phyloP scores from a whole-genome alignment of 2,888 invertebrate species.

The Gastracanthus pulcherrimus region DNA sequence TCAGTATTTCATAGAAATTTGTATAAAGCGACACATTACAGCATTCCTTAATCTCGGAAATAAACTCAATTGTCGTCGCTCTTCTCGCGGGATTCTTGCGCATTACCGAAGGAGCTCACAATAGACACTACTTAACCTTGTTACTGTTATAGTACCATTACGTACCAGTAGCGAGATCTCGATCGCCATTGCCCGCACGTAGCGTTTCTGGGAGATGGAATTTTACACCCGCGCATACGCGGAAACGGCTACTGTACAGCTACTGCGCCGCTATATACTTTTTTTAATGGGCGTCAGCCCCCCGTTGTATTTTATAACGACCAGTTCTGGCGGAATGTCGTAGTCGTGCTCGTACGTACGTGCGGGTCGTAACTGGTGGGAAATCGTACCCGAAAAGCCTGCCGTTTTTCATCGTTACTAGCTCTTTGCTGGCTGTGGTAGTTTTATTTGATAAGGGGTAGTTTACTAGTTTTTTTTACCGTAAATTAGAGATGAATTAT shows the following conservation, averaged over 20 bases:
- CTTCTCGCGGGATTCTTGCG: neutral
- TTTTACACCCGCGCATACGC: neutral
- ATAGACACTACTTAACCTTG: too few relatives aligned
- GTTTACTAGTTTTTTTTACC: neutral
- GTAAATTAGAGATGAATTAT: neutral
- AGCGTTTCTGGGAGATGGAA: neutral
- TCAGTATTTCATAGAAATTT: neutral
- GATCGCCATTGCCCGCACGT: constrained; percentile 29
- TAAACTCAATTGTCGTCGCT: neutral
- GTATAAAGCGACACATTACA: neutral
- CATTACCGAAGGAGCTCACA: neutral
- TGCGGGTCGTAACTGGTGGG: neutral
- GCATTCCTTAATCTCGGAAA: neutral
- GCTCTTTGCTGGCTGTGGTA: neutral
- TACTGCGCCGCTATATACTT: neutral
- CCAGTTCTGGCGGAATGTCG: neutral
- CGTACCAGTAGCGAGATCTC: neutral
- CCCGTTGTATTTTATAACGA: constrained; percentile 8
- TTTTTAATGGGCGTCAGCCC: neutral
- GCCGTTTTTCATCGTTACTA: constrained; percentile 21
- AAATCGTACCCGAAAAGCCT: neutral
- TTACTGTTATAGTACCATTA: too few relatives aligned
- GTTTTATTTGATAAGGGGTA: neutral
- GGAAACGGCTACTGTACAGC: neutral
- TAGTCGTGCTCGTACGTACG: neutral